Base-by-base conservation (phyloP, 1,140 invertebrate genomes). In the Schlechtendalia chinensis region DNA sequence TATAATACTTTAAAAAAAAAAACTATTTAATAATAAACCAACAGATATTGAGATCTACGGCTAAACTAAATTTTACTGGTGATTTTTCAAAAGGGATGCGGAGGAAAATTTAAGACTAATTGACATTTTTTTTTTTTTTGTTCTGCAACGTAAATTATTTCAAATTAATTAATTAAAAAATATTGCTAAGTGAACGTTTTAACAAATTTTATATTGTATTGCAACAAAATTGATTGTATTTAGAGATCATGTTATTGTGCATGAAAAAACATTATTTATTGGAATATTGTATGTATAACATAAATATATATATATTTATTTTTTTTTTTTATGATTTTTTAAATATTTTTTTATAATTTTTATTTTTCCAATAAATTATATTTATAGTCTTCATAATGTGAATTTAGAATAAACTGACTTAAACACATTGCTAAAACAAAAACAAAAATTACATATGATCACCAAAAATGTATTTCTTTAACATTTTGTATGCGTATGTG, bases 1-100 rank as follows among this genome's bases (percentile, higher is more conserved):
- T 79, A 79, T 79, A 79, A 79, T 79, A 79, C 75, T 79, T 79
- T n/a, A n/a, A 77, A 77, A 79, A 59, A 71, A 77, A 79, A 79
- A 47, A 61, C 56, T 75, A 58, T 75, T 58, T 63, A 79, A 79
- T 79, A 61, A 79, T 79, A 79, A 79, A 79, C 58, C 54, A 79
- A 79, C 75, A 79, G 75, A 79, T 79, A 79, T 79, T 79, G 75
- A 79, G 75, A 79, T 79, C 75, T 79, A 79, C 75, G 54, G 75
- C 75, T 79, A 79, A 61, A 63, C 75, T 79, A 79, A 54, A 77
- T 63, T 63, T 79, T 61, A 79, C 24, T 63, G 75, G 58, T 61
- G 75, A 63, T 63, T 63, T 61, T 61, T 54, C 17, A 53, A 54
- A 54, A 54, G 24, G 27, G 67, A 69, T 50, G 16, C 19, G 54